A percentile compares a stretch with the other conserved stretches of the same genome.
Evolutionary conservation across 2,113 vertebrate species (phyloP).

Genomic region (Fregetta grallaria): DNA sequence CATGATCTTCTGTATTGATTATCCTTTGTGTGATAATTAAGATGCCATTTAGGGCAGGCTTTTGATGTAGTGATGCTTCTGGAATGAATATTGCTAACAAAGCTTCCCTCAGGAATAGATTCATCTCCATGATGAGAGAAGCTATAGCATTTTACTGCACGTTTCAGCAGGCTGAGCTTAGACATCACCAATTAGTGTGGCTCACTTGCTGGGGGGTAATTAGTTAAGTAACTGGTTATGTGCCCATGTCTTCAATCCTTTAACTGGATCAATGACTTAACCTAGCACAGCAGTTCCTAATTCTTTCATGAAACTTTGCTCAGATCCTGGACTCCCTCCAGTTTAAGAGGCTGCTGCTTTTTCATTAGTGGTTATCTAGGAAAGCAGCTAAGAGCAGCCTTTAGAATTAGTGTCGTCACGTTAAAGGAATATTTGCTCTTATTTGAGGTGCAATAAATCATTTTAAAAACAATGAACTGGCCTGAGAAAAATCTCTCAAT

Average conservation of each 20-base stretch:
- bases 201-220: background rate
- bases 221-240: slow-evolving; percentile 23
- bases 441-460: background rate
- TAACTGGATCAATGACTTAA: slow-evolving; percentile 44
- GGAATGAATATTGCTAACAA: background rate
- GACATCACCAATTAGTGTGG: background rate
- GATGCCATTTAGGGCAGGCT: background rate
- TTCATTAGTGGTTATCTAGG: background rate
- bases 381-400: background rate
- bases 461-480: background rate
- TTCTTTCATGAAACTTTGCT: slow-evolving; percentile 29
- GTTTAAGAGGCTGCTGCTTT: background rate
- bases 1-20: background rate
- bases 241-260: slow-evolving; percentile 1
- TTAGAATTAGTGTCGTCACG: background rate
- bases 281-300: slow-evolving; percentile 13
- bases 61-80: background rate
- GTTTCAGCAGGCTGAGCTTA: background rate
- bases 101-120: background rate
- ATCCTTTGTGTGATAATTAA: background rate
- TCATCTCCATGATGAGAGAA: background rate
- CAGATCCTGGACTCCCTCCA: background rate
- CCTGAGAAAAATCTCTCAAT: background rate
- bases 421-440: slow-evolving; percentile 3
- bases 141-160: background rate